These are phyloP conservation scores for Corella eumyota DNA, from an alignment of 23 tunicate species.

Conservation along the genomic window DNA sequence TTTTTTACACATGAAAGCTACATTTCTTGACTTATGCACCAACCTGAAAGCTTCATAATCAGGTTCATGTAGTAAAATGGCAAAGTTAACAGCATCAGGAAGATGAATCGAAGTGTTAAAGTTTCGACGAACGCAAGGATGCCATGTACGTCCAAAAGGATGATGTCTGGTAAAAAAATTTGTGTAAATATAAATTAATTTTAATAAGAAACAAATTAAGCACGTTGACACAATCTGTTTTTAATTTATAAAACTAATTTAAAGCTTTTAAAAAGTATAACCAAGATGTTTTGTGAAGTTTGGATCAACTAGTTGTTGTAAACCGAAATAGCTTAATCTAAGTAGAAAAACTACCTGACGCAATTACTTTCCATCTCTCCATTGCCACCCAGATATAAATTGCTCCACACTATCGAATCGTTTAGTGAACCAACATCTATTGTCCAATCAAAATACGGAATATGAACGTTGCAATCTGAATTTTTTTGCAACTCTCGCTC, in stretches of 20 bases:
- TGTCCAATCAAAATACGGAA: conserved; percentile 91
- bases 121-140: conserved; percentile 57
- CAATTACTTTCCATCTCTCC: conserved; percentile 54
- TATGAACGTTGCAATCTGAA: conserved; percentile 39
- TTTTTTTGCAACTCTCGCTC: conserved; percentile 60
- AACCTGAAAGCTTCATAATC: conserved; percentile 67
- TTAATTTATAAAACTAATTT: no score
- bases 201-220: no score
- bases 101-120: conserved; percentile 43
- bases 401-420: conserved; percentile 60
- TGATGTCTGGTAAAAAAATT: conserved; percentile 33
- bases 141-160: conserved; percentile 51
- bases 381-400: conserved; percentile 58
- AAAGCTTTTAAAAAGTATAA: no score
- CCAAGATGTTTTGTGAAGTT: no score
- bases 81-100: conserved; percentile 63
- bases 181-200: no score
- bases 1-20: neutral
- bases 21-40: no score
- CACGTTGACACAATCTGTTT: no score
- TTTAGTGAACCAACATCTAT: conserved; percentile 69
- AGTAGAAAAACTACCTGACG: no score
- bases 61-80: conserved; percentile 41
- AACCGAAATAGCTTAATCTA: no score
- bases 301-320: no score